phyloP scores from a whole-genome alignment of 2,113 vertebrate genomes.

The Acanthochromis polyacanthus region DNA sequence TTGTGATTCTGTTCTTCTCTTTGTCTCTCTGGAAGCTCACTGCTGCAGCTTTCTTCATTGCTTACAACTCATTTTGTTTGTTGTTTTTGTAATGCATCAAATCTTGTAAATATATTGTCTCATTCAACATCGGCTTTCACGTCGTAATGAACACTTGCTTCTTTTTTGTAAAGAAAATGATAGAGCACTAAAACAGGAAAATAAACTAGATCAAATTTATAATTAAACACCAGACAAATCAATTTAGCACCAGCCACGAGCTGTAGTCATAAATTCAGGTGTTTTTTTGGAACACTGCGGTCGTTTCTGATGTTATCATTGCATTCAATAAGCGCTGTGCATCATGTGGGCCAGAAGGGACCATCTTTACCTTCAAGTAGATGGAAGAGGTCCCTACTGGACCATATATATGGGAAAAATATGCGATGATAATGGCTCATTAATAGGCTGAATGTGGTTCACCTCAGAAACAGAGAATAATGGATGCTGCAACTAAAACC shows the following conservation, averaged over 20 bases:
- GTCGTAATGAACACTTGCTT: neutral
- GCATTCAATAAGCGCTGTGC: too few relatives aligned
- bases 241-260: too few relatives aligned
- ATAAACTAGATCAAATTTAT: neutral
- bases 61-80: neutral
- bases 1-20: neutral
- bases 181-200: neutral
- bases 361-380: too few relatives aligned
- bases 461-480: too few relatives aligned
- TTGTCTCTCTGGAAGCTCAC: neutral
- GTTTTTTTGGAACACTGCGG: too few relatives aligned
- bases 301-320: too few relatives aligned
- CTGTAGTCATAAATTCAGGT: too few relatives aligned
- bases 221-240: neutral
- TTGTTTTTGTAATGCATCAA: neutral
- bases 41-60: neutral
- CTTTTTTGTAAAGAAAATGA: neutral
- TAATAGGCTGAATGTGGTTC: too few relatives aligned
- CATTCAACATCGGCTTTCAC: constrained; percentile 16
- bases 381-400: too few relatives aligned
- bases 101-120: neutral
- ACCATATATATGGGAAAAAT: too few relatives aligned
- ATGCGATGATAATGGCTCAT: too few relatives aligned
- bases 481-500: neutral
- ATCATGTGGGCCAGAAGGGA: too few relatives aligned